Percentiles rank a stretch among this genome's conserved stretches.
phyloP scores from a whole-genome alignment of 2,113 vertebrate species.

The Motacilla tschutschensis region DNA sequence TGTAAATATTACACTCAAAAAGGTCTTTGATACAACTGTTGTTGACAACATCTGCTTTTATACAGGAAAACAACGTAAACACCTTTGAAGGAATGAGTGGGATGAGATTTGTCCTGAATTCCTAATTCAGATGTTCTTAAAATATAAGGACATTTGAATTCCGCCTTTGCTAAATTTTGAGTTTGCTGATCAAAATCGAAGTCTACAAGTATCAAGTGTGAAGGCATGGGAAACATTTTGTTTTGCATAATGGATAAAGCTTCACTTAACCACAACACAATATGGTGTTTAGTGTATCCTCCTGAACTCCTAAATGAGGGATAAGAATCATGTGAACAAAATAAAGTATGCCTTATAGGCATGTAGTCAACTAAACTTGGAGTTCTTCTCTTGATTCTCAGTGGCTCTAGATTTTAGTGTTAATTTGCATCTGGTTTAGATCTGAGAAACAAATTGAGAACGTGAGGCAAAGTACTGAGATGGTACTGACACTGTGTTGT shows the following conservation, averaged over 20 bases:
- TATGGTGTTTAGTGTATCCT: background rate
- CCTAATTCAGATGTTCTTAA: background rate
- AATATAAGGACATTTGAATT: background rate
- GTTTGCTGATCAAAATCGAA: background rate
- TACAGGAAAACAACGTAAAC: background rate
- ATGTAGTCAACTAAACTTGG: background rate
- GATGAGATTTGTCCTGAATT: background rate
- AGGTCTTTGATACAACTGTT: slow-evolving; percentile 6
- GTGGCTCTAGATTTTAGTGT: background rate
- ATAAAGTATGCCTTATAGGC: accelerated
- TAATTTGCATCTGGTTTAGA: background rate
- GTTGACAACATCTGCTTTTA: background rate
- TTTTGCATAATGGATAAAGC: background rate
- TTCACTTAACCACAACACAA: background rate
- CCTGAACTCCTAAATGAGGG: accelerated
- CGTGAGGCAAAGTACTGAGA: background rate
- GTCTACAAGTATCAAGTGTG: background rate
- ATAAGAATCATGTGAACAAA: background rate
- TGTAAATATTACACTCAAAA: slow-evolving; percentile 26
- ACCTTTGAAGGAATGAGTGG: background rate
- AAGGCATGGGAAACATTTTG: background rate
- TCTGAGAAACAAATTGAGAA: background rate
- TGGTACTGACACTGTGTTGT: background rate
- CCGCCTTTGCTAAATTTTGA: background rate
- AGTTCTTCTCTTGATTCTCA: background rate